These are phyloP conservation scores for Panurus biarmicus DNA, from an alignment of 2,113 vertebrate species.

Conservation along the genomic window DNA sequence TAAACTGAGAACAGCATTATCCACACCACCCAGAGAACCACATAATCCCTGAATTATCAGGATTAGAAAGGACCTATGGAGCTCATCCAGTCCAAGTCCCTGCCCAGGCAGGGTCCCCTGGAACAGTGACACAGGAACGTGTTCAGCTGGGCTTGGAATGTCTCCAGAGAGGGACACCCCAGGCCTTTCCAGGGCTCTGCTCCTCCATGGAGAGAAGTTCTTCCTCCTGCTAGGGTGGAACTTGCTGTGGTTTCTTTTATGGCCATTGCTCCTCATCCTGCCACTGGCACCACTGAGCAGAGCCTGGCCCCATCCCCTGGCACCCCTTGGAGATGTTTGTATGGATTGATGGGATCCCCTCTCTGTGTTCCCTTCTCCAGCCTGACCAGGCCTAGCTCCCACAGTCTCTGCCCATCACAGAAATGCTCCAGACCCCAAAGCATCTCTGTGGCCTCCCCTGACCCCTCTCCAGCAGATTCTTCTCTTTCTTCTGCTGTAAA, in stretches of 20 bases:
- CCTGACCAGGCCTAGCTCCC: background rate
- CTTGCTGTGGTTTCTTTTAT: fast-evolving
- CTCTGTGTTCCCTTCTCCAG: background rate
- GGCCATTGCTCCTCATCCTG: background rate
- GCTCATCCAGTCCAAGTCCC: fast-evolving
- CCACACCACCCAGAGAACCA: background rate
- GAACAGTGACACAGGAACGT: background rate
- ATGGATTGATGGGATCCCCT: background rate
- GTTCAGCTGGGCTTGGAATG: background rate
- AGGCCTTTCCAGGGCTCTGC: background rate
- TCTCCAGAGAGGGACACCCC: background rate
- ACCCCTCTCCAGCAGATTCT: fast-evolving
- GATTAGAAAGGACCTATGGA: background rate
- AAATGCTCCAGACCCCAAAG: background rate
- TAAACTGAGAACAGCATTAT: background rate
- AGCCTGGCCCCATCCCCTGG: background rate
- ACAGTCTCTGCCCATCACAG: background rate
- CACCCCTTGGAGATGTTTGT: background rate
- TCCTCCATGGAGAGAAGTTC: background rate
- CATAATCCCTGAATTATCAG: background rate
- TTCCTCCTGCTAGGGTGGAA: background rate
- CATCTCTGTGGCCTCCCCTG: fast-evolving
- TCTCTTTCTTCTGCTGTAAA: background rate
- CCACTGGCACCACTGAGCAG: fast-evolving
- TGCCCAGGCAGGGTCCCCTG: background rate